Evolutionary conservation across 2,797 vertebrate species (phyloP).

Genomic region (Tapirus indicus): DNA sequence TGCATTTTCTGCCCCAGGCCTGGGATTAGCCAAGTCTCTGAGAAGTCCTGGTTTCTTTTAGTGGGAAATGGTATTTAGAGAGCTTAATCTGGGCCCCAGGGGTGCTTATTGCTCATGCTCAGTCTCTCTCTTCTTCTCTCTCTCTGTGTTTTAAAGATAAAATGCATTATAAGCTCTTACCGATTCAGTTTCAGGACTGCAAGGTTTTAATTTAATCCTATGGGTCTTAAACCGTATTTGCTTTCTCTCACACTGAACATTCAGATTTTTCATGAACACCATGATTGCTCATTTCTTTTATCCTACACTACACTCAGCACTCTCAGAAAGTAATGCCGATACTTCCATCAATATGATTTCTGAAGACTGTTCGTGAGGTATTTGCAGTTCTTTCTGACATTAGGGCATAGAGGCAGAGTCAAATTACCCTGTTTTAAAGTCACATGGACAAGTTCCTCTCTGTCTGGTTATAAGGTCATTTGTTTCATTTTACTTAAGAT

Average conservation of each 20-base stretch:
- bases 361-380: background rate
- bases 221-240: background rate
- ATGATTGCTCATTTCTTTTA: background rate
- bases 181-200: background rate
- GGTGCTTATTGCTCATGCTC: background rate
- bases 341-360: fast-evolving
- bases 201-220: background rate
- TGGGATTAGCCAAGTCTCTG: background rate
- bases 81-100: background rate
- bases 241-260: background rate
- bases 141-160: background rate
- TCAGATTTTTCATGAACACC: background rate
- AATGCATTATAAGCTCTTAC: background rate
- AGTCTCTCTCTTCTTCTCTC: no score
- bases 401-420: background rate
- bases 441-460: no score
- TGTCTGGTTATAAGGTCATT: background rate
- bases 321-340: background rate
- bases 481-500: background rate
- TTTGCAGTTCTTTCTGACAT: background rate
- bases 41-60: background rate
- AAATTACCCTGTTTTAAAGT: background rate
- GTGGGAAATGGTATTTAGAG: background rate
- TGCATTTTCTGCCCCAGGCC: background rate
- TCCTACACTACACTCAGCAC: background rate